These are phyloP conservation scores for Aplodontia rufa DNA, from an alignment of 2,113 vertebrate species.

Conservation along the genomic window DNA sequence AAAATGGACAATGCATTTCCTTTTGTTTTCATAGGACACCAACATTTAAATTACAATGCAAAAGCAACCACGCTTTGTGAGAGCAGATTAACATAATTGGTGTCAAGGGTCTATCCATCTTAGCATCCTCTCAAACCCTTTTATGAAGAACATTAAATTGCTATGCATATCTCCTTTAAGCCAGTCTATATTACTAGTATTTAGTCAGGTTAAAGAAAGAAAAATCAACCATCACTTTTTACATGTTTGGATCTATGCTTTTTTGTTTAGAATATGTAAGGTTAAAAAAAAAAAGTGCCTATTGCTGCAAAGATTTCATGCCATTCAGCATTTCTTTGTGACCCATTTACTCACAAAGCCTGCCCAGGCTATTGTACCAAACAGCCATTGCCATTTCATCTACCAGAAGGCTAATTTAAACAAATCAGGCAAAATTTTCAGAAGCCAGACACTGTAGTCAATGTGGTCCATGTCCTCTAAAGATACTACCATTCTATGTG, in stretches of 20 bases:
- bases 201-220: slow-evolving; percentile 58
- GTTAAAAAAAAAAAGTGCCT: not conserved
- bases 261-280: slow-evolving; percentile 32
- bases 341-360: slow-evolving; percentile 54
- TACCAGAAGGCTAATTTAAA: slow-evolving; percentile 34
- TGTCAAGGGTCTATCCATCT: slow-evolving; percentile 61
- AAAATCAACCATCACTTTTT: slow-evolving; percentile 56
- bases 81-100: slow-evolving; percentile 75
- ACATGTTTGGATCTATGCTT: slow-evolving; percentile 7
- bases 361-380: slow-evolving; percentile 42
- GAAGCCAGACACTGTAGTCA: slow-evolving; percentile 31
- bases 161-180: slow-evolving; percentile 25
- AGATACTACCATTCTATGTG: slow-evolving; percentile 6
- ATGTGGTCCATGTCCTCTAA: not conserved
- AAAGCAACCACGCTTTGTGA: slow-evolving; percentile 16
- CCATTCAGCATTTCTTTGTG: slow-evolving; percentile 55
- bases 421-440: slow-evolving; percentile 59
- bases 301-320: slow-evolving; percentile 34
- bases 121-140: slow-evolving; percentile 42
- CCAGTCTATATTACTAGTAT: slow-evolving; percentile 11
- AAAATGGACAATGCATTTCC: slow-evolving; percentile 45
- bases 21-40: slow-evolving; percentile 50
- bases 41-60: slow-evolving; percentile 65
- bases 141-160: slow-evolving; percentile 30
- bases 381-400: not conserved